Evolutionary conservation across 2,113 vertebrate genomes (phyloP).

Genomic region (Chitala chitala): DNA sequence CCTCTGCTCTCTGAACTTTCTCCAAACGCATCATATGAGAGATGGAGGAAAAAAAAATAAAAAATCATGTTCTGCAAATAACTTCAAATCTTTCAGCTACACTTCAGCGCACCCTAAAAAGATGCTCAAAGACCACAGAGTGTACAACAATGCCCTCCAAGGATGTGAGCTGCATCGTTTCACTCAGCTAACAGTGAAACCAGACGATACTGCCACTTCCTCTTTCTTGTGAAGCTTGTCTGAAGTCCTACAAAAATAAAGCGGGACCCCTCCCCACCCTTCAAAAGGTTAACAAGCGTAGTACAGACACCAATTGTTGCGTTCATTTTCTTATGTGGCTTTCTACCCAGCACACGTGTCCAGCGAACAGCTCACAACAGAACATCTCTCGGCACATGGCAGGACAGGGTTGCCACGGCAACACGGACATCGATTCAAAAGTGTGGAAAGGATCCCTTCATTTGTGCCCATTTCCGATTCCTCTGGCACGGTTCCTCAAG

Average conservation of each 20-base stretch:
- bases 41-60: no score
- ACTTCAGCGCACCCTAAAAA: no score
- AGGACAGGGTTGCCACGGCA: neutral
- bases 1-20: no score
- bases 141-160: neutral
- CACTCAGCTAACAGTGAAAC: neutral
- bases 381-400: neutral
- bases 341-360: neutral
- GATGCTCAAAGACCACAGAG: no score
- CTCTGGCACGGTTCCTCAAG: neutral
- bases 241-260: neutral
- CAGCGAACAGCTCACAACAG: neutral
- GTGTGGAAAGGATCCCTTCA: neutral
- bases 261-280: neutral
- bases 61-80: no score
- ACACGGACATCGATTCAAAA: conserved; percentile 16
- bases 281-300: neutral
- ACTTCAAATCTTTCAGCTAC: no score
- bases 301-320: neutral
- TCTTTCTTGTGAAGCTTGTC: neutral
- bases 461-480: conserved; percentile 10
- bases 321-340: neutral
- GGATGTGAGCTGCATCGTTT: neutral
- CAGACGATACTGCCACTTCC: neutral
- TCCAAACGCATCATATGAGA: no score